These are phyloP conservation scores for Hyalella azteca DNA, from an alignment of 2,888 invertebrate genomes.

Conservation along the genomic window DNA sequence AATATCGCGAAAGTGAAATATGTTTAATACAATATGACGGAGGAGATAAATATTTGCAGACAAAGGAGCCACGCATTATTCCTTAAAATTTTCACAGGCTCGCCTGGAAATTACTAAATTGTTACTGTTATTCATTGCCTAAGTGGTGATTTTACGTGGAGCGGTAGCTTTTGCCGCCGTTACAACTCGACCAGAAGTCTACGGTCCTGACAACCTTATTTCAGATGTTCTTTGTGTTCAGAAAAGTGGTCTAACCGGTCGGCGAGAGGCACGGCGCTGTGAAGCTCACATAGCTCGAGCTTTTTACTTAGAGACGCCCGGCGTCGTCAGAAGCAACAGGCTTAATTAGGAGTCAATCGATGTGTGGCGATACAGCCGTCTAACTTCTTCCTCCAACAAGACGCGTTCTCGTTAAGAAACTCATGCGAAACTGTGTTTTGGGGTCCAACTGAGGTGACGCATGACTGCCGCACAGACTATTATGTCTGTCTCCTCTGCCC, in stretches of 20 bases:
- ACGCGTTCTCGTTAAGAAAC: constrained; percentile 13
- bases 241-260: constrained; percentile 17
- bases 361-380: constrained; percentile 21
- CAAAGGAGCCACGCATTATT: no score
- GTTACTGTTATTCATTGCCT: no score
- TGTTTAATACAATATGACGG: no score
- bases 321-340: constrained; percentile 11
- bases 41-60: no score
- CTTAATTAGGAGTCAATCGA: constrained; percentile 37
- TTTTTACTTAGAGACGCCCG: constrained; percentile 19
- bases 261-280: background rate
- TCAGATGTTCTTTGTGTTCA: background rate
- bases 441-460: background rate
- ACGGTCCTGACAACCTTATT: background rate
- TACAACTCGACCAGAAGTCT: no score
- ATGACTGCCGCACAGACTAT: no score
- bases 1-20: no score
- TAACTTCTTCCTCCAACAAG: constrained; percentile 28
- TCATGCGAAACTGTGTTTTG: background rate
- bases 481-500: no score
- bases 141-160: no score
- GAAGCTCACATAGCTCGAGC: constrained; percentile 31
- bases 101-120: no score
- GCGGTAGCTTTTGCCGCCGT: no score
- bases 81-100: no score